These are phyloP conservation scores for Mamestra configurata DNA, from an alignment of 1,140 invertebrate genomes.

Conservation along the genomic window DNA sequence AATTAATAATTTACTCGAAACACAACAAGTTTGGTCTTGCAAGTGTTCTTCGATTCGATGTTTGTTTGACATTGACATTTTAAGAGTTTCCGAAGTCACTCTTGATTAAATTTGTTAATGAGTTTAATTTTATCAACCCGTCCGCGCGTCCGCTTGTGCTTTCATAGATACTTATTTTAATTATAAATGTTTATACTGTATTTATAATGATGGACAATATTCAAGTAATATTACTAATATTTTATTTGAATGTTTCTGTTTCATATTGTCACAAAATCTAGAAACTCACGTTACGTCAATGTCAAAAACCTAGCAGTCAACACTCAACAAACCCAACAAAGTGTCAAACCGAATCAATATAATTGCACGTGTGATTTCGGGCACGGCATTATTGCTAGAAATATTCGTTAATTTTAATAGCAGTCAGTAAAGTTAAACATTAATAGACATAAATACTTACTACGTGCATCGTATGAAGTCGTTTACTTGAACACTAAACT, in stretches of 20 bases:
- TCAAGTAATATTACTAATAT: neutral
- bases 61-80: neutral
- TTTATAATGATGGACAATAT: too few species aligned
- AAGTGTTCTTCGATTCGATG: too few species aligned
- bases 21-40: neutral
- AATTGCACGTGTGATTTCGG: conserved; percentile 8
- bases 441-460: neutral
- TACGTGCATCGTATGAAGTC: neutral
- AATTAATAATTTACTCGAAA: neutral
- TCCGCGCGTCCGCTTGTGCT: too few species aligned
- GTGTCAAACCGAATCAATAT: neutral
- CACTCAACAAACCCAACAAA: too few species aligned
- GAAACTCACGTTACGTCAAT: neutral
- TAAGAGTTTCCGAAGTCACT: neutral
- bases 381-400: neutral
- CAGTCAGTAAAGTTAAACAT: neutral
- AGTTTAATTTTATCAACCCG: too few species aligned
- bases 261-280: too few species aligned
- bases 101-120: neutral
- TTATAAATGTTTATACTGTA: too few species aligned
- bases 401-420: neutral
- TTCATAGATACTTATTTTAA: too few species aligned
- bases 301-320: neutral
- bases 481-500: neutral
- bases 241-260: too few species aligned